Evolutionary conservation across 2,797 vertebrate genomes (phyloP).

Genomic region (Macropus fuliginosus): DNA sequence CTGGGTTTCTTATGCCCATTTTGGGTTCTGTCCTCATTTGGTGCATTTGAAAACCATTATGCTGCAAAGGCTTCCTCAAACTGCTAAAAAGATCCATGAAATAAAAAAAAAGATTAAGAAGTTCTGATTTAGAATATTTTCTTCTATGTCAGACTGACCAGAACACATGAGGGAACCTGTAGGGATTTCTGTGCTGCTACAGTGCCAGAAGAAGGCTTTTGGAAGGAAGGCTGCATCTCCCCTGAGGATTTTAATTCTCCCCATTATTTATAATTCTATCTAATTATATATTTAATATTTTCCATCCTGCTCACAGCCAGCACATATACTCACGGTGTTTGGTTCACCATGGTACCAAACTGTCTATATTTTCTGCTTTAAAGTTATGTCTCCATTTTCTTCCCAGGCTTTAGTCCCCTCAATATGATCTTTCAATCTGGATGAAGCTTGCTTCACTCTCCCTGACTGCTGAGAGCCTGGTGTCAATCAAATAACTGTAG

Average conservation of each 20-base stretch:
- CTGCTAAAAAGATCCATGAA: not conserved
- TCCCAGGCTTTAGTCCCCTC: not conserved
- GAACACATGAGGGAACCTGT: not conserved
- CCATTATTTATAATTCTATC: conserved; percentile 24
- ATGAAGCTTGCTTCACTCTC: not conserved
- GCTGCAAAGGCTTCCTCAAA: not conserved
- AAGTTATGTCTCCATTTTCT: conserved; percentile 53
- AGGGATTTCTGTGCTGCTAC: not conserved
- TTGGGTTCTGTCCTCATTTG: not conserved
- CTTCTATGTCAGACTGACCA: not conserved
- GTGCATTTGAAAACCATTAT: not conserved
- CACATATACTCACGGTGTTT: not conserved
- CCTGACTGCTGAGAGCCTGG: not conserved
- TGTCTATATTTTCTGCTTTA: conserved; percentile 34
- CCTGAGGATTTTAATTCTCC: conserved; percentile 20
- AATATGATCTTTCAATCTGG: conserved; percentile 3
- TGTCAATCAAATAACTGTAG: not conserved
- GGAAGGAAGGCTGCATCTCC: conserved; percentile 39
- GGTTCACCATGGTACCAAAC: not conserved
- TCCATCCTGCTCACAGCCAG: not conserved
- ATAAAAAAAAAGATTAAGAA: not conserved
- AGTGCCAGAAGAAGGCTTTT: conserved; percentile 5
- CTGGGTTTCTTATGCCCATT: not conserved
- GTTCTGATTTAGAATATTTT: not conserved
- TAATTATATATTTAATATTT: conserved; percentile 35